Evolutionary conservation across 2,797 vertebrate genomes (phyloP).

Genomic region (Manis javanica): DNA sequence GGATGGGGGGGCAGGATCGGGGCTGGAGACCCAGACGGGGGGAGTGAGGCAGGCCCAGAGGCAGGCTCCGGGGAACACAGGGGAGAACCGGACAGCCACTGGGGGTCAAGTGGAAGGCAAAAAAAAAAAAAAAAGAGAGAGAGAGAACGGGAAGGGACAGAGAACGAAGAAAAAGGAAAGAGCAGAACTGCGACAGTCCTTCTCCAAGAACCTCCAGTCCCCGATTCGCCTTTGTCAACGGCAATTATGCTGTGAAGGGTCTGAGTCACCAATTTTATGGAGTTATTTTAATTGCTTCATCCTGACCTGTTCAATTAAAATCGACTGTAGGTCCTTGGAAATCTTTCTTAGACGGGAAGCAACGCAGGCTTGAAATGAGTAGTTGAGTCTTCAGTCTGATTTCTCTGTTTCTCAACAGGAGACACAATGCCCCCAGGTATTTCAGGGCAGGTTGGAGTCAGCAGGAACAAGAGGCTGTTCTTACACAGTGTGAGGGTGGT

Average conservation of each 20-base stretch:
- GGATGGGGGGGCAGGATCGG: too few species aligned
- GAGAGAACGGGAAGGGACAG: too few species aligned
- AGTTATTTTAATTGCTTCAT: background rate
- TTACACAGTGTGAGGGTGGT: rapidly evolving
- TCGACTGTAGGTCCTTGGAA: background rate
- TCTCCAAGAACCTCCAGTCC: background rate
- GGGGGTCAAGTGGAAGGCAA: background rate
- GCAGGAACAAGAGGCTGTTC: too few species aligned
- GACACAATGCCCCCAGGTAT: too few species aligned
- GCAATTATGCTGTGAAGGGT: background rate
- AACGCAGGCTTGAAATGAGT: background rate
- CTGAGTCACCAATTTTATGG: background rate
- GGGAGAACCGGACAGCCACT: too few species aligned
- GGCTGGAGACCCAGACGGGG: background rate
- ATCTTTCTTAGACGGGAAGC: background rate
- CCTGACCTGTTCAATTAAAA: background rate
- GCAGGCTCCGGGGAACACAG: background rate
- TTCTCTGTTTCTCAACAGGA: background rate
- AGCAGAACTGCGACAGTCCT: too few species aligned
- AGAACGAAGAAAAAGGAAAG: background rate
- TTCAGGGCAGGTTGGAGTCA: background rate
- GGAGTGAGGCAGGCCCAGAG: background rate
- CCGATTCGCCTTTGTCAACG: rapidly evolving
- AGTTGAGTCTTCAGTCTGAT: background rate
- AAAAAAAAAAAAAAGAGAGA: background rate